A percentile compares a stretch with the other conserved stretches of the same genome.
Evolutionary conservation across 1,140 invertebrate genomes (phyloP).

Genomic region (Xylocopa sonorina): DNA sequence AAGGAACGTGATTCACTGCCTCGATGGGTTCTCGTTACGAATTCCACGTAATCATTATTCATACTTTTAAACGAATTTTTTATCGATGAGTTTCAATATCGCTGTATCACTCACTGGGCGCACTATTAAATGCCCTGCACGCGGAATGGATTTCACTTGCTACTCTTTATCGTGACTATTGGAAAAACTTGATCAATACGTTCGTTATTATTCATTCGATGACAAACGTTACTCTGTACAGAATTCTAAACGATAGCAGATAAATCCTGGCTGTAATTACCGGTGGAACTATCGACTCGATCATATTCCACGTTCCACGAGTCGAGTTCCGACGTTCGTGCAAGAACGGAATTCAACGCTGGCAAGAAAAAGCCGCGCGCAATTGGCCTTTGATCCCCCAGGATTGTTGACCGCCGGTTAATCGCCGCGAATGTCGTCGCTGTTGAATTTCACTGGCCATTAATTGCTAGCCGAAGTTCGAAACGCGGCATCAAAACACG

Average conservation of each 20-base stretch:
- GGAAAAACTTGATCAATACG: too few species aligned
- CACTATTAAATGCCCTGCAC: too few species aligned
- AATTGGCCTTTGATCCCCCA: neutral
- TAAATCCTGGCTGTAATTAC: too few species aligned
- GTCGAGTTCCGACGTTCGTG: neutral
- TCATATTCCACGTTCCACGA: neutral
- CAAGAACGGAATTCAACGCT: neutral
- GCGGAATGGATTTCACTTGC: too few species aligned
- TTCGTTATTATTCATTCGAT: too few species aligned
- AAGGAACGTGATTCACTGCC: neutral
- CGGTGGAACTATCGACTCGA: neutral
- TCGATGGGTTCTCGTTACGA: neutral
- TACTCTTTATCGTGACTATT: too few species aligned
- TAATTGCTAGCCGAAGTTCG: neutral
- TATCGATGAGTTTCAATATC: neutral
- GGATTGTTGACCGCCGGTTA: conserved; percentile 7
- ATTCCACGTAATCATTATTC: conserved; percentile 3
- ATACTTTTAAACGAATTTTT: neutral
- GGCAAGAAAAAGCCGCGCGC: neutral
- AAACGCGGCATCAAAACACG: neutral
- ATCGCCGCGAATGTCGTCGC: neutral
- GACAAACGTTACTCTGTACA: too few species aligned
- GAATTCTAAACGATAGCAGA: too few species aligned
- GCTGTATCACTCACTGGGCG: neutral
- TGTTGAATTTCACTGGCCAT: neutral